Evolutionary conservation across 2,888 invertebrate species (phyloP), one percentile per base, ranked within the genome.

Genomic region (Lagria hirta): DNA sequence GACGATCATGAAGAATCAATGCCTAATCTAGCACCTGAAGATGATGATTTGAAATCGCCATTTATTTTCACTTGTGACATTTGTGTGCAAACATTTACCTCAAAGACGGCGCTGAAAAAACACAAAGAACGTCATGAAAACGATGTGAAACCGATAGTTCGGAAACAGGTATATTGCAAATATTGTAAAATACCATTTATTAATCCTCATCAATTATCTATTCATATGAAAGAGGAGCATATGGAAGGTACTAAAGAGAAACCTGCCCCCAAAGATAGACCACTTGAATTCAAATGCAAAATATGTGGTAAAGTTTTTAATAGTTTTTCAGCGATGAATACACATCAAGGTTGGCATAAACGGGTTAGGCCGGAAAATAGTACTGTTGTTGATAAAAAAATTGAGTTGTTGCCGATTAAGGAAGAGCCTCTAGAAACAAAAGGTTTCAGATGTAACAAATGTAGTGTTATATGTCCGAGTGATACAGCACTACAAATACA

Each of bases 281-380:
- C 41, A 3, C 57, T 48, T 17, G 42, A 51, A 16, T 77, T 78
- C 57, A 73, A 76, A 57, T 84, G 84, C 54, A 78, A 78, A 53
- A 72, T 83, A 26, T 85, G 84, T 53, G 78, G 78, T 1, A 84
- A 83, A 57, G 73, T 73, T 0, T 77, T 83, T 42, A 79, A 80
- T 0, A 40, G 52, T 1, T 76, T 79, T 1, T 66, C 75, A 3
- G 83, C 83, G 8, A 62, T 84, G 27, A 79, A 79, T 38, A 82
- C 72, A 64, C 84, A 78, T 67, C 78, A 65, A 67, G 81, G 75
- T 59, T 83, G 64, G 81, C 83, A 69, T 70, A 81, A 69, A 68
- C 77, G 66, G 54, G 75, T 57, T 61, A 78, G 77, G 2, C 74
- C 75, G 5, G 29, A 26, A 20, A 20, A 11, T 14, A 15, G 17